These are phyloP conservation scores for Ptyas mucosa DNA, from an alignment of 2,113 vertebrate genomes.

Conservation along the genomic window DNA sequence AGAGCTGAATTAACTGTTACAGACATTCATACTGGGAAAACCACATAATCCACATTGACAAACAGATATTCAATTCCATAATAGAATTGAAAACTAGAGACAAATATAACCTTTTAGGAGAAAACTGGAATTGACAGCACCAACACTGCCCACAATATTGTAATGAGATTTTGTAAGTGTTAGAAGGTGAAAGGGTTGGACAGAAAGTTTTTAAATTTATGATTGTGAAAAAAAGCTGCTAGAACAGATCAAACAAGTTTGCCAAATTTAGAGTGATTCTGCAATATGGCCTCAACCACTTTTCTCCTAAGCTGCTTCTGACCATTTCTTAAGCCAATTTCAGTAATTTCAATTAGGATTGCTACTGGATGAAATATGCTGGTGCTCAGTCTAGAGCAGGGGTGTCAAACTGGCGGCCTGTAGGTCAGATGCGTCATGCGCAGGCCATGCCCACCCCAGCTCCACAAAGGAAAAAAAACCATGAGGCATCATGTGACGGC, in stretches of 20 bases:
- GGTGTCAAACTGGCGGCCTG: too few relatives aligned
- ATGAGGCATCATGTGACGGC: too few relatives aligned
- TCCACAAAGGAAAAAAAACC: too few relatives aligned
- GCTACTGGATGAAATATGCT: background rate
- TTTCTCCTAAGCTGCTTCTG: background rate
- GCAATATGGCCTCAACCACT: background rate
- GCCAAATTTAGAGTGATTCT: background rate
- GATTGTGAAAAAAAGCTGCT: background rate
- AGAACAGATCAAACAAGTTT: background rate
- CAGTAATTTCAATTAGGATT: background rate
- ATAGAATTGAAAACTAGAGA: background rate
- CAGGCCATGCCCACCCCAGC: too few relatives aligned
- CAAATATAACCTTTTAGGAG: background rate
- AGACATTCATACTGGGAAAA: background rate
- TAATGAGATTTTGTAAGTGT: background rate
- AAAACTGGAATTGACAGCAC: background rate
- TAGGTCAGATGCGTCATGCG: too few relatives aligned
- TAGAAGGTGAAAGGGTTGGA: background rate
- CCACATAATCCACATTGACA: background rate
- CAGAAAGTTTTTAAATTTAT: background rate
- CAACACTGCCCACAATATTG: background rate
- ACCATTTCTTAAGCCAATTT: background rate
- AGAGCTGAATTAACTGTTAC: slow-evolving; percentile 1
- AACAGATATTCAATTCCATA: background rate
- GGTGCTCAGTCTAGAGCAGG: background rate